Conservation (phyloP, 2,888 invertebrate genomes). For the Scaptomyza reducta region DNA sequence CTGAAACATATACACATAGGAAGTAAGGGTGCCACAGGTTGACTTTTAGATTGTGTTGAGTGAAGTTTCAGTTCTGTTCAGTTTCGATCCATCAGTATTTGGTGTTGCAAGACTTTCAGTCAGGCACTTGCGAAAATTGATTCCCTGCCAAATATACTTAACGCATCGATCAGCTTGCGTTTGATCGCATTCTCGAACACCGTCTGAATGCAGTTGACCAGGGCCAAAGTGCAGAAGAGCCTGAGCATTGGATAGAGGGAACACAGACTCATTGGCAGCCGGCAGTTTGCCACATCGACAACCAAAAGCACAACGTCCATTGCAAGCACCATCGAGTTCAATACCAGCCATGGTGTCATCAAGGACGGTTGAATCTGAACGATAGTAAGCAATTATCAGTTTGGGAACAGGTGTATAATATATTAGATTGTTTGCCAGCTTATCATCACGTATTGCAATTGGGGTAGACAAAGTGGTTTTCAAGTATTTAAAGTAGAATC, state of each 20-base stretch:
- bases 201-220: slow-evolving; percentile 44
- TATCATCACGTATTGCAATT: too few species aligned
- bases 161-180: neutral
- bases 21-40: slow-evolving; percentile 19
- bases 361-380: slow-evolving; percentile 28
- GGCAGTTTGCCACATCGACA: slow-evolving; percentile 16
- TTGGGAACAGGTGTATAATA: too few species aligned
- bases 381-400: too few species aligned
- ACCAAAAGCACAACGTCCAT: slow-evolving; percentile 23
- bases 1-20: neutral
- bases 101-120: neutral
- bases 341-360: slow-evolving; percentile 48
- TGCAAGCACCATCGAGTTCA: slow-evolving; percentile 18
- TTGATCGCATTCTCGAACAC: slow-evolving; percentile 33
- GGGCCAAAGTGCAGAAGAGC: slow-evolving; percentile 13
- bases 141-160: slow-evolving; percentile 19
- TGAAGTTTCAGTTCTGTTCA: neutral
- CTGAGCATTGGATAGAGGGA: slow-evolving; percentile 12
- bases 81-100: neutral
- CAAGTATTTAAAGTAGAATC: too few species aligned
- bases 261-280: neutral
- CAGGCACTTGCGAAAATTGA: neutral
- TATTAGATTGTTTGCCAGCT: too few species aligned
- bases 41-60: neutral
- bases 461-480: too few species aligned